Percentiles rank a stretch among this genome's conserved stretches.
phyloP scores from a whole-genome alignment of 2,113 vertebrate species.

The Picathartes gymnocephalus region DNA sequence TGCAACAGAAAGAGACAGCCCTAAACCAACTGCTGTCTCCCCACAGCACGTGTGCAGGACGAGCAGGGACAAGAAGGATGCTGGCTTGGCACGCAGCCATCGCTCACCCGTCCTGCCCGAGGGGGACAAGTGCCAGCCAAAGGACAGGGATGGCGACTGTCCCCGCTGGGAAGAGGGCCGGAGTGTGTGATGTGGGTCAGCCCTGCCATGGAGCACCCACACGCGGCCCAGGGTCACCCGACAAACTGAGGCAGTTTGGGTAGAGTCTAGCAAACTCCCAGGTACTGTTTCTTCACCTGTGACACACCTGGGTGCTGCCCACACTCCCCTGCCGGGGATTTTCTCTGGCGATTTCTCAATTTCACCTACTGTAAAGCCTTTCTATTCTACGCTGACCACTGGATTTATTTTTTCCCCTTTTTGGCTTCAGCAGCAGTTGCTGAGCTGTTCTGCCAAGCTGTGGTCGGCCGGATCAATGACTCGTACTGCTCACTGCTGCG shows the following conservation, averaged over 20 bases:
- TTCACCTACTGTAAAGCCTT: neutral
- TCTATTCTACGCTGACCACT: neutral
- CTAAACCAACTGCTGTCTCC: neutral
- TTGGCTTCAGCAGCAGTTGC: neutral
- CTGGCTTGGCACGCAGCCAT: neutral
- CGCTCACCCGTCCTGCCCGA: neutral
- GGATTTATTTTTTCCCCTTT: neutral
- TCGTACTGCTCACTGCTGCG: neutral
- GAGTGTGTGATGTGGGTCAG: fast-evolving
- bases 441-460: neutral
- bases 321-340: neutral
- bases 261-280: neutral
- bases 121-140: fast-evolving
- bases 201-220: neutral
- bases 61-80: neutral
- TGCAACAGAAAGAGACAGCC: neutral
- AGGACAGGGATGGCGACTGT: fast-evolving
- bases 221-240: fast-evolving
- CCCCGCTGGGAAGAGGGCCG: fast-evolving
- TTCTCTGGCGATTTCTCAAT: neutral
- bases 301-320: neutral
- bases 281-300: neutral
- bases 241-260: fast-evolving
- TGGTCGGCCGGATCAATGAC: neutral
- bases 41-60: neutral